phyloP scores from a whole-genome alignment of 2,797 vertebrate species.

The Clarias platycephalus region DNA sequence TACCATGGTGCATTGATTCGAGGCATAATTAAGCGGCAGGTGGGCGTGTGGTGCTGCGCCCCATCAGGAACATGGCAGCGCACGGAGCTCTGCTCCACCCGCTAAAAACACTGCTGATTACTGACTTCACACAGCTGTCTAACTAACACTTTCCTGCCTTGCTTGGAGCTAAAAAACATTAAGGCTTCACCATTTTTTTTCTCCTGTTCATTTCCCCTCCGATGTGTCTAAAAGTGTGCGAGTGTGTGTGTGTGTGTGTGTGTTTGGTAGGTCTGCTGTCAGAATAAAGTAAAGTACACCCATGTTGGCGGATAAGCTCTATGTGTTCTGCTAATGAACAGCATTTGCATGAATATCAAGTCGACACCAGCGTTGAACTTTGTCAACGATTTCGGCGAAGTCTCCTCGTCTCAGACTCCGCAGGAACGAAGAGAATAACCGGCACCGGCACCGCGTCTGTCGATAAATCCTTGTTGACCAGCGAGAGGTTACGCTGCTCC shows the following conservation, averaged over 20 bases:
- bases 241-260: not conserved
- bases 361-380: not conserved
- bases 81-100: conserved; percentile 26
- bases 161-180: conserved; percentile 17
- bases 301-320: not conserved
- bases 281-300: conserved; percentile 5
- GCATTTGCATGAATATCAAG: not conserved
- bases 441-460: conserved; percentile 13
- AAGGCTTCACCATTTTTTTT: not conserved
- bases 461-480: conserved; percentile 30
- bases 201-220: not conserved
- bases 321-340: conserved; percentile 24
- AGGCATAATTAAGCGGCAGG: conserved; percentile 51
- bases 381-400: not conserved
- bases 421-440: not conserved
- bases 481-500: conserved; percentile 7
- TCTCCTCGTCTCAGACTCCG: not conserved
- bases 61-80: conserved; percentile 39
- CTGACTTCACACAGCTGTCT: conserved; percentile 42
- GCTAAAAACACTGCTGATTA: conserved; percentile 48
- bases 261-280: conserved; percentile 5
- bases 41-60: conserved; percentile 43
- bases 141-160: conserved; percentile 14
- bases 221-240: too few relatives aligned
- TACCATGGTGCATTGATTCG: conserved; percentile 47